phyloP scores from a whole-genome alignment of 2,113 vertebrate genomes.

The Tragulus kanchil region DNA sequence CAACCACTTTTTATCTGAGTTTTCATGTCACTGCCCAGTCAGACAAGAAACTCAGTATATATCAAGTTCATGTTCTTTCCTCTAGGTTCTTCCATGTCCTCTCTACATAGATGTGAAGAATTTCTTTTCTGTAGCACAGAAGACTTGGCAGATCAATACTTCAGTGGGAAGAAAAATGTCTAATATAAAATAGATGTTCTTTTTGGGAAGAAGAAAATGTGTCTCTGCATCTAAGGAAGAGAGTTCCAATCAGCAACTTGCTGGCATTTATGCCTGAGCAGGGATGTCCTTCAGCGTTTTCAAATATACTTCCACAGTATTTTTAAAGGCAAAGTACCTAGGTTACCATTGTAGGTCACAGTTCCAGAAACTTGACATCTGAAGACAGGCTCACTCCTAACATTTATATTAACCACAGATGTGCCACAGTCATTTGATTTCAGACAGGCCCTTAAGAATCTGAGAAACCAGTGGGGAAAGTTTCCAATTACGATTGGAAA shows the following conservation, averaged over 20 bases:
- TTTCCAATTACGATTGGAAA: neutral
- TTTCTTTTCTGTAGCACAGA: too few species aligned
- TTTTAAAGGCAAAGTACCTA: neutral
- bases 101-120: too few species aligned
- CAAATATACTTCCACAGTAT: neutral
- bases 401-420: neutral
- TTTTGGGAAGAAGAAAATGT: neutral
- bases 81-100: too few species aligned
- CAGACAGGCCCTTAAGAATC: neutral
- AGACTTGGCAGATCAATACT: too few species aligned
- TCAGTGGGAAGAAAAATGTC: neutral
- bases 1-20: too few species aligned
- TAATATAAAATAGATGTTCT: neutral
- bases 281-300: neutral
- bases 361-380: neutral
- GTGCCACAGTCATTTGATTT: neutral
- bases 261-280: neutral
- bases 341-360: neutral
- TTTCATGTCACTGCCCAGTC: too few species aligned
- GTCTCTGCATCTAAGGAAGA: neutral
- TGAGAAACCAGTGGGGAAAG: neutral
- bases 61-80: too few species aligned
- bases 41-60: too few species aligned
- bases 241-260: neutral
- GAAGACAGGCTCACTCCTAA: neutral